Percentiles rank a stretch among this genome's conserved stretches.
Evolutionary conservation across 2,797 vertebrate genomes (phyloP).

Genomic region (Ciconia nigra): DNA sequence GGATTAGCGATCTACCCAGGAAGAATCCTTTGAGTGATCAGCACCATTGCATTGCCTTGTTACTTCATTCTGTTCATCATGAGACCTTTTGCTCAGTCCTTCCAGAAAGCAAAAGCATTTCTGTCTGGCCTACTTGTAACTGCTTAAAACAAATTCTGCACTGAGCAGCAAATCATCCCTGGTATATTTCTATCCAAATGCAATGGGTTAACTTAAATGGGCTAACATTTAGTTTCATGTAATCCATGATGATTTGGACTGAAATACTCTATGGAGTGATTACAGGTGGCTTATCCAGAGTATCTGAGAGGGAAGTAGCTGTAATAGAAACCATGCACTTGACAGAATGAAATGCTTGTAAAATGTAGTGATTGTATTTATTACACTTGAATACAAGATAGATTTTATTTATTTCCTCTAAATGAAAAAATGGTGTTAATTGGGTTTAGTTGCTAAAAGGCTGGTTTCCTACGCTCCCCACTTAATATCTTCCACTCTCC

Average conservation of each 20-base stretch:
- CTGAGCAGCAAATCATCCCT: background rate
- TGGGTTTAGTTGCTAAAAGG: background rate
- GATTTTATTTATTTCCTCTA: background rate
- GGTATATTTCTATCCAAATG: background rate
- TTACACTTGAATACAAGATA: background rate
- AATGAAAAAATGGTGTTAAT: background rate
- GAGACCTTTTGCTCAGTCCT: background rate
- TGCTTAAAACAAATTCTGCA: background rate
- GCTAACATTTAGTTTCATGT: background rate
- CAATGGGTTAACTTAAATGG: background rate
- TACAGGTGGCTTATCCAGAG: background rate
- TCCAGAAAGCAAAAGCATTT: background rate
- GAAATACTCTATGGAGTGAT: background rate
- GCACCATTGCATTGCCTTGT: background rate
- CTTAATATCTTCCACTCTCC: background rate
- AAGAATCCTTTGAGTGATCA: background rate
- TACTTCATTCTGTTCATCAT: background rate
- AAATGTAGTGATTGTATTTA: background rate
- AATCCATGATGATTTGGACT: background rate
- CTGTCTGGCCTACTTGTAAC: background rate
- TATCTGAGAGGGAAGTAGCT: background rate
- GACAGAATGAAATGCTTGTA: background rate
- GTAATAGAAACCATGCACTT: background rate
- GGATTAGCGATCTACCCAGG: background rate
- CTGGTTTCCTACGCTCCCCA: background rate